Evolutionary conservation across 1,140 invertebrate species (phyloP).

Genomic region (Drosophila saltans): DNA sequence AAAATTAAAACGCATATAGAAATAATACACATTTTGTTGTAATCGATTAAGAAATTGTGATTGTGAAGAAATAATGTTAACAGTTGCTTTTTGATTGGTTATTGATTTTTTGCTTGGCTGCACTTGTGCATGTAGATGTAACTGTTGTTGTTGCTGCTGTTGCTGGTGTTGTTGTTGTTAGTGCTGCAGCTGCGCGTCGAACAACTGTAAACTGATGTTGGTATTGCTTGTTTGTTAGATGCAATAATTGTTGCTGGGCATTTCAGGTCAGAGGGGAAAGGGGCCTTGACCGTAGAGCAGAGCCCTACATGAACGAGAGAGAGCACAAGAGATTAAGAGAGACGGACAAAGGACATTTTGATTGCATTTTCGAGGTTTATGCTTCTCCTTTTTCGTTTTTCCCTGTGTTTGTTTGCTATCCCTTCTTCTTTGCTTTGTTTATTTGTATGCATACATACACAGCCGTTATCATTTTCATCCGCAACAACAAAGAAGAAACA

Average conservation of each 20-base stretch:
- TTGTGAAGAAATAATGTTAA: constrained; percentile 29
- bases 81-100: constrained; percentile 50
- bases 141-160: constrained; percentile 38
- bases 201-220: constrained; percentile 57
- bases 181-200: constrained; percentile 69
- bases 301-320: constrained; percentile 6
- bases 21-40: constrained; percentile 25
- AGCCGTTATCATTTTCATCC: constrained; percentile 25
- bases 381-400: constrained; percentile 26
- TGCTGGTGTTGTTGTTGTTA: constrained; percentile 43
- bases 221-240: constrained; percentile 30
- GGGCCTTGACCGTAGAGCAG: constrained; percentile 18
- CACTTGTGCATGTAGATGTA: constrained; percentile 67
- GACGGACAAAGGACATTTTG: constrained; percentile 52
- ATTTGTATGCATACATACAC: neutral
- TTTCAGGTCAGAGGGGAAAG: constrained; percentile 51
- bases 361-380: constrained; percentile 46
- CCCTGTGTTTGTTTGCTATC: constrained; percentile 22
- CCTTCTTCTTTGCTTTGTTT: constrained; percentile 10
- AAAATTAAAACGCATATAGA: constrained; percentile 53
- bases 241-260: constrained; percentile 54
- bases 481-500: neutral
- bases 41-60: constrained; percentile 5
- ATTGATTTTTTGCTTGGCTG: constrained; percentile 69
- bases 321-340: constrained; percentile 17